Conservation (phyloP, 2,113 vertebrate genomes). For the Mesocricetus auratus region DNA sequence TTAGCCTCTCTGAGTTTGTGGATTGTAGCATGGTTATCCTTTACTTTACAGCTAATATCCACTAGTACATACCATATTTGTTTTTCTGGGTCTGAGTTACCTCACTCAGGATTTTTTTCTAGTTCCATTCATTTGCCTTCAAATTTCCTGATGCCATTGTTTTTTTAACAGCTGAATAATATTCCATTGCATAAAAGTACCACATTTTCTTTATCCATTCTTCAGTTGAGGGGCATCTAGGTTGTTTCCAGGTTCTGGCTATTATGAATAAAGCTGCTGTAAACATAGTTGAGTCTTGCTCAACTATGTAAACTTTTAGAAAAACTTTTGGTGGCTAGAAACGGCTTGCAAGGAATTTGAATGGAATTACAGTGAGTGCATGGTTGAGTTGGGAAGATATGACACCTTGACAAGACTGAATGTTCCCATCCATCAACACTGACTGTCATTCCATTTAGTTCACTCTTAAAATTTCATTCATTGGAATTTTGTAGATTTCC, state of each 20-base stretch:
- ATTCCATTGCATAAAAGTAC: background rate
- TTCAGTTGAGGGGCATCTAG: background rate
- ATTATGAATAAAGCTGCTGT: background rate
- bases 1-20: background rate
- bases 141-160: background rate
- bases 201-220: background rate
- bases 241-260: background rate
- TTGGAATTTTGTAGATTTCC: background rate
- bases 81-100: background rate
- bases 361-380: background rate
- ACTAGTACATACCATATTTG: background rate
- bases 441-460: background rate
- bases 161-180: background rate
- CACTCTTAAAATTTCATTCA: background rate
- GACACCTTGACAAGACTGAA: no score
- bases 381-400: background rate
- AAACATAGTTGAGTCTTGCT: background rate
- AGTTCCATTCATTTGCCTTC: background rate
- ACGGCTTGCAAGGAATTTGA: background rate
- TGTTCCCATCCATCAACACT: background rate
- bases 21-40: background rate
- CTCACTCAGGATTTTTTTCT: background rate
- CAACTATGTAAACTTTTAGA: background rate
- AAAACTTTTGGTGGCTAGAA: background rate
- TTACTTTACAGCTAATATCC: background rate